A percentile compares a stretch with the other conserved stretches of the same genome.
Evolutionary conservation across 2,888 invertebrate species (phyloP).

Genomic region (Thymelicus sylvestris): DNA sequence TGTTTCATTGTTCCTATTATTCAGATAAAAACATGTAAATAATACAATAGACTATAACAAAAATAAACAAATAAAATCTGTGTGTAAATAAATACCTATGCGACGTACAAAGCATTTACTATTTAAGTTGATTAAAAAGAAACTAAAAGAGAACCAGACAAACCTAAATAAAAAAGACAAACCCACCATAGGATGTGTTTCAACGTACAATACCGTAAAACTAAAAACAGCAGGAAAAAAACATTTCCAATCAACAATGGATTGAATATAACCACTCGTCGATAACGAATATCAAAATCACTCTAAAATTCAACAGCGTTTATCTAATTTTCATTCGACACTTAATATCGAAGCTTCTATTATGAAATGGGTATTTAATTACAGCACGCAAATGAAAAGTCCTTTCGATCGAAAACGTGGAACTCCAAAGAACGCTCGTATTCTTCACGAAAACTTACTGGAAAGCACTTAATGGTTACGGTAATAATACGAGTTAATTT

Average conservation of each 20-base stretch:
- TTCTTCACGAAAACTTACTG: slow-evolving; percentile 66
- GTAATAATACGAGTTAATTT: slow-evolving; percentile 60
- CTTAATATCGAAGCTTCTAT: slow-evolving; percentile 56
- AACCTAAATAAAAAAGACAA: not conserved
- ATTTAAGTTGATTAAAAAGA: not conserved
- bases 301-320: slow-evolving; percentile 32
- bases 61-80: not conserved
- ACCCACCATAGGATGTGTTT: too few relatives aligned
- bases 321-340: slow-evolving; percentile 34
- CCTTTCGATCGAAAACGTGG: slow-evolving; percentile 59
- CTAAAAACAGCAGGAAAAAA: not conserved
- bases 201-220: not conserved
- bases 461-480: slow-evolving; percentile 30
- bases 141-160: not conserved
- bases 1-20: too few relatives aligned
- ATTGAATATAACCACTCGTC: slow-evolving; percentile 14
- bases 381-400: slow-evolving; percentile 69
- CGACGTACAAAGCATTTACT: not conserved
- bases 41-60: not conserved
- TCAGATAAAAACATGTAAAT: too few relatives aligned
- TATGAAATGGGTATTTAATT: slow-evolving; percentile 73
- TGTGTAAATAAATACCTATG: not conserved
- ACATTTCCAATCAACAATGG: not conserved
- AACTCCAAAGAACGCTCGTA: slow-evolving; percentile 64
- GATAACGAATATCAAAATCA: slow-evolving; percentile 20